Percentiles rank a stretch among this genome's conserved stretches.
Conservation (phyloP, 2,797 vertebrate genomes). For the Scleropages formosus region DNA sequence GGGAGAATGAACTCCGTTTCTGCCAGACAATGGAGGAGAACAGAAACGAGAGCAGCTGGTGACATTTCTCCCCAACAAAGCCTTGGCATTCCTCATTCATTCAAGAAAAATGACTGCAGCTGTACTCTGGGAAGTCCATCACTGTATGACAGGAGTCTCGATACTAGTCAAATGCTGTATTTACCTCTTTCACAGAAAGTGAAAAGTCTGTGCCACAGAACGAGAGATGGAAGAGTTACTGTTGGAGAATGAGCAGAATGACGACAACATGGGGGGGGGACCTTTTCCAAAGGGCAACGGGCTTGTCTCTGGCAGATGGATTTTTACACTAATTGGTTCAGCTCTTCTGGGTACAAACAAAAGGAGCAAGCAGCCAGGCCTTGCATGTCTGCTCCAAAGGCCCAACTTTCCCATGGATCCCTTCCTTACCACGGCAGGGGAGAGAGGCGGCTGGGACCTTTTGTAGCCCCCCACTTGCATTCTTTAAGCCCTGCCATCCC, state of each 20-base stretch:
- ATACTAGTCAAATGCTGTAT: not conserved
- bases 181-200: not conserved
- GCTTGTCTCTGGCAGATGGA: not conserved
- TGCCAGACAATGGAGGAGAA: no score
- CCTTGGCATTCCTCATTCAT: no score
- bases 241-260: not conserved
- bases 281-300: not conserved
- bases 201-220: not conserved
- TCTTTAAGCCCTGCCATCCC: not conserved
- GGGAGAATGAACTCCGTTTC: no score
- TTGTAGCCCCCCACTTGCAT: not conserved
- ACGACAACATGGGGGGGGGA: not conserved
- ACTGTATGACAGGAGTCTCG: not conserved
- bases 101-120: no score
- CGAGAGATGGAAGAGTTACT: not conserved
- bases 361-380: conserved; percentile 16
- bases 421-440: not conserved
- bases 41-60: no score
- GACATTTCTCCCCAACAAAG: no score
- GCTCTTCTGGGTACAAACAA: conserved; percentile 32
- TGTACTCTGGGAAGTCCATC: not conserved
- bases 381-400: not conserved
- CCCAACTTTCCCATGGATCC: conserved; percentile 33
- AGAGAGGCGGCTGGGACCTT: conserved; percentile 8
- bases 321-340: conserved; percentile 28